Conservation (phyloP, 2,888 invertebrate genomes). For the Lamproptera curius region DNA sequence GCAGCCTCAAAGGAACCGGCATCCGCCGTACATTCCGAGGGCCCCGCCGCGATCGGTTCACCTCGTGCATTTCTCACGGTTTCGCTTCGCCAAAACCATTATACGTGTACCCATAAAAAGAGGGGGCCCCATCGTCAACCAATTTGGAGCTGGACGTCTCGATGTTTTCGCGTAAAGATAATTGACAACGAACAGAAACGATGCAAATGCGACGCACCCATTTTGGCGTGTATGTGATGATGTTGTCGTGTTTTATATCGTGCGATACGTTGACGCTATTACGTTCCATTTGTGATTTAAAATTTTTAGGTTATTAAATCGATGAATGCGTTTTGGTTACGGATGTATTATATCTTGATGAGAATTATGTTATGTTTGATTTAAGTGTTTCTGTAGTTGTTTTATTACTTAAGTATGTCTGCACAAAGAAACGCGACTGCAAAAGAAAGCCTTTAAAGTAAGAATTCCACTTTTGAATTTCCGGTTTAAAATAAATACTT, state of each 20-base stretch:
- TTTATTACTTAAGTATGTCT: too few relatives aligned
- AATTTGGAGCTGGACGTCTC: slow-evolving; percentile 38
- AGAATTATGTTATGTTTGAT: too few relatives aligned
- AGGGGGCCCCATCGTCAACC: slow-evolving; percentile 35
- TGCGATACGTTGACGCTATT: neutral
- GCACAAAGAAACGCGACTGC: too few relatives aligned
- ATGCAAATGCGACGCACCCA: slow-evolving; percentile 27
- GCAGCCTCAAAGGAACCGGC: slow-evolving; percentile 73
- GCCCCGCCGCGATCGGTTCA: slow-evolving; percentile 56
- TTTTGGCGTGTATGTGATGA: slow-evolving; percentile 9
- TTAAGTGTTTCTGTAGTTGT: too few relatives aligned
- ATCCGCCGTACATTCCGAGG: slow-evolving; percentile 70
- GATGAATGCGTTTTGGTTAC: too few relatives aligned
- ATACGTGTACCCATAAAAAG: slow-evolving; percentile 42
- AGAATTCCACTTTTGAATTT: slow-evolving; percentile 16
- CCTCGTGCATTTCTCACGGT: slow-evolving; percentile 75
- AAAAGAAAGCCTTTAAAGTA: slow-evolving; percentile 12
- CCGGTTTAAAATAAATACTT: slow-evolving; percentile 21
- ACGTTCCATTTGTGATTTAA: too few relatives aligned
- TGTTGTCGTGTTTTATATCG: neutral
- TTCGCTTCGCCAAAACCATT: slow-evolving; percentile 72
- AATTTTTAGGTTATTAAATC: neutral
- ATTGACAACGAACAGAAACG: slow-evolving; percentile 35
- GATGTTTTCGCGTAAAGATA: slow-evolving; percentile 35
- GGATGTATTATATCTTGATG: too few relatives aligned